Conservation (phyloP, 23 tunicate species). For the Trididemnum clinides region DNA sequence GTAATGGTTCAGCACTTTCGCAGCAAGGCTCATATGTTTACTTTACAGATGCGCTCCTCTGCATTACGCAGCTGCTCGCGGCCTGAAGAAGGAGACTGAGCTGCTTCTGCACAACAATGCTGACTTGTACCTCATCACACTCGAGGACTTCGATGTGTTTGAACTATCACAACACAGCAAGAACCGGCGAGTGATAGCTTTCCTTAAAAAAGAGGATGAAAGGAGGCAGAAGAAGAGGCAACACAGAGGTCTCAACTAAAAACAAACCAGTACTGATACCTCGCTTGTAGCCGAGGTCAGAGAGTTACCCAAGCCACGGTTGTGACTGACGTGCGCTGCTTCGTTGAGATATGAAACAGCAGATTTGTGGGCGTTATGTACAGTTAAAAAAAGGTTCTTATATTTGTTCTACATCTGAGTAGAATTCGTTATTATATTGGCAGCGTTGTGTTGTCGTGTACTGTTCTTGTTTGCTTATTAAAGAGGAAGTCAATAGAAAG, state of each 20-base stretch:
- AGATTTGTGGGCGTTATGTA: background rate
- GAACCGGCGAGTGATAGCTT: background rate
- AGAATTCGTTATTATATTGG: too few relatives aligned
- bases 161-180: constrained; percentile 68
- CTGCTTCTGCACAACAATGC: constrained; percentile 57
- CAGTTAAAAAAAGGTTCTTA: background rate
- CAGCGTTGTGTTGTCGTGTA: too few relatives aligned
- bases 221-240: constrained; percentile 2
- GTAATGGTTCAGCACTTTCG: too few relatives aligned
- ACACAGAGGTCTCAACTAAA: background rate
- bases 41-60: constrained; percentile 65
- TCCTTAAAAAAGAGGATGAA: background rate
- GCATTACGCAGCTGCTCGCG: constrained; percentile 72
- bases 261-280: background rate
- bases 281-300: background rate
- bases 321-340: too few relatives aligned
- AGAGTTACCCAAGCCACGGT: background rate
- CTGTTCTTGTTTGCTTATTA: too few relatives aligned
- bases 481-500: too few relatives aligned
- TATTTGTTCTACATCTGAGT: too few relatives aligned
- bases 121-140: constrained; percentile 48
- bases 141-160: constrained; percentile 57
- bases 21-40: too few relatives aligned
- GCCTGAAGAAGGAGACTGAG: constrained; percentile 28
- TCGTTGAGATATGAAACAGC: background rate